phyloP scores from a whole-genome alignment of 2,113 vertebrate genomes.

The Thunnus thynnus region DNA sequence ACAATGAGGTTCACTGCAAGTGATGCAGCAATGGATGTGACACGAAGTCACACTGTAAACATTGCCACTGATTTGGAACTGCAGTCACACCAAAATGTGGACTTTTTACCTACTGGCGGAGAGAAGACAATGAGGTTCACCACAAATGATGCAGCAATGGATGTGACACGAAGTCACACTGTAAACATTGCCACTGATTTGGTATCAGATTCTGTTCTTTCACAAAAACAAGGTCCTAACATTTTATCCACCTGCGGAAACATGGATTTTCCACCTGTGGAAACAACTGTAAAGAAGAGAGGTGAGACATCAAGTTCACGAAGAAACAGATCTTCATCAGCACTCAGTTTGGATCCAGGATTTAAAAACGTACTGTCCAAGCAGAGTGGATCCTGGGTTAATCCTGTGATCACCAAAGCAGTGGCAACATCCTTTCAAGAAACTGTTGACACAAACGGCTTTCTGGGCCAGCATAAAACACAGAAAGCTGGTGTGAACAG shows the following conservation, averaged over 20 bases:
- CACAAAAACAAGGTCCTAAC: not conserved
- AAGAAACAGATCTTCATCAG: constrained; percentile 48
- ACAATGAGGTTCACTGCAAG: constrained; percentile 27
- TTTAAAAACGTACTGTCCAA: constrained; percentile 54
- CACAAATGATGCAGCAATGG: constrained; percentile 8
- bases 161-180: not conserved
- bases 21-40: constrained; percentile 23
- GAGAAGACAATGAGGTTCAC: not conserved
- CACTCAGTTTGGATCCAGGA: constrained; percentile 62
- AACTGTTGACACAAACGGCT: not conserved
- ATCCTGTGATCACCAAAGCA: constrained; percentile 13
- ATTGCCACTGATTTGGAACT: not conserved
- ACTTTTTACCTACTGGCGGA: too few species aligned
- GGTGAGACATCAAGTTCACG: not conserved
- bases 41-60: not conserved
- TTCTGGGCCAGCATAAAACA: not conserved
- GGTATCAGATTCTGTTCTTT: constrained; percentile 6
- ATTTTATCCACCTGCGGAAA: not conserved
- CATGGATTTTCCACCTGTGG: not conserved
- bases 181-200: constrained; percentile 23
- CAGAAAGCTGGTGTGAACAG: not conserved
- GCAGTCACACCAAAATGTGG: not conserved
- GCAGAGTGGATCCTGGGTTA: not conserved
- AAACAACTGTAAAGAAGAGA: constrained; percentile 10
- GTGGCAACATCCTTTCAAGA: constrained; percentile 1